Percentiles rank a stretch among this genome's conserved stretches.
phyloP scores from a whole-genome alignment of 2,113 vertebrate genomes.

The Phodopus roborovskii region DNA sequence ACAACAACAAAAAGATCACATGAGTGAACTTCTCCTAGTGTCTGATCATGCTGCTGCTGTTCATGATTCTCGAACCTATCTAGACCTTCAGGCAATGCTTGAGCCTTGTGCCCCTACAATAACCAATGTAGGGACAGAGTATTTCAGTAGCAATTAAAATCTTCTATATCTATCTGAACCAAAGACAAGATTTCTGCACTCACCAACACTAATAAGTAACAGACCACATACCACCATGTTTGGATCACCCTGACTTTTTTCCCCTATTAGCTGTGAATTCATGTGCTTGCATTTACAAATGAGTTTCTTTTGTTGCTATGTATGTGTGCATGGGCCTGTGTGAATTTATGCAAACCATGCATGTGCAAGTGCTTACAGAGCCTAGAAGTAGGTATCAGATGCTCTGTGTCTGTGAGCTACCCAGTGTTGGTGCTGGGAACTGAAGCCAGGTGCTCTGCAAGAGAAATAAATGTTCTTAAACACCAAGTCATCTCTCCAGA shows the following conservation, averaged over 20 bases:
- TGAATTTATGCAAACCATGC: background rate
- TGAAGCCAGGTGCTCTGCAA: background rate
- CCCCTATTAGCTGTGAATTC: background rate
- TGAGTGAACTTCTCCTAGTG: background rate
- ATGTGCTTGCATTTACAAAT: background rate
- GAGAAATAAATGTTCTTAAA: background rate
- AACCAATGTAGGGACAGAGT: background rate
- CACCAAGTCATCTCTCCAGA: background rate
- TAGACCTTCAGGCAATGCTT: background rate
- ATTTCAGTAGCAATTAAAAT: accelerated
- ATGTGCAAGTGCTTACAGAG: too few relatives aligned
- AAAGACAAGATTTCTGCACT: background rate
- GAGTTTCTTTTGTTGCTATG: background rate
- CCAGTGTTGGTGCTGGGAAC: background rate
- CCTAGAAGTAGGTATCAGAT: too few relatives aligned
- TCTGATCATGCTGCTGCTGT: background rate
- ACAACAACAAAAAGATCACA: too few relatives aligned
- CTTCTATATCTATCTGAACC: background rate
- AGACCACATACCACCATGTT: background rate
- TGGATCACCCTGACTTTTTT: background rate
- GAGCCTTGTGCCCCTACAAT: background rate
- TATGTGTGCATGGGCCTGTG: background rate
- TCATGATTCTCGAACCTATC: background rate
- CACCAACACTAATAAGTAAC: too few relatives aligned
- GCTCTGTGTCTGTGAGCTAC: too few relatives aligned